Evolutionary conservation across 2,797 vertebrate genomes (phyloP).

Genomic region (Cryptoprocta ferox): DNA sequence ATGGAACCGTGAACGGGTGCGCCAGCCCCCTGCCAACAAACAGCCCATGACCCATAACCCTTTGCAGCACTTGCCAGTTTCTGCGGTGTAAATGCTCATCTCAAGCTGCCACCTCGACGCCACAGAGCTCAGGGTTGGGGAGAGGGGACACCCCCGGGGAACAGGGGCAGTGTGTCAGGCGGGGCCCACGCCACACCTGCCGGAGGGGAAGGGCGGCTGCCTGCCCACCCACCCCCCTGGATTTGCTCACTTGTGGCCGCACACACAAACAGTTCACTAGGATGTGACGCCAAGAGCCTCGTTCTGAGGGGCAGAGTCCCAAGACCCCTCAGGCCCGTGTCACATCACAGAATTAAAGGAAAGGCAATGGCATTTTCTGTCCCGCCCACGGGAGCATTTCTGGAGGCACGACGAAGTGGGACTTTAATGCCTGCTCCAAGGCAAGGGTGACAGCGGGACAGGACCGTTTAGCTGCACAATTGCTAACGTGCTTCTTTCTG

Average conservation of each 20-base stretch:
- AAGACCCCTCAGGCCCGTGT: accelerated
- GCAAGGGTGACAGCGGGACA: background rate
- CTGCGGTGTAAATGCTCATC: background rate
- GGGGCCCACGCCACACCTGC: background rate
- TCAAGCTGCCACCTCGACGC: accelerated
- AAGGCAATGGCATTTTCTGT: accelerated
- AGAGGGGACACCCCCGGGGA: background rate
- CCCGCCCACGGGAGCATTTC: accelerated
- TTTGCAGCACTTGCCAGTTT: too few species aligned
- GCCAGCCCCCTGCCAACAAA: background rate
- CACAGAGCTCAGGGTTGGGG: accelerated
- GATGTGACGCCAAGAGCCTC: background rate
- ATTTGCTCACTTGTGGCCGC: background rate
- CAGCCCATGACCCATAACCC: too few species aligned
- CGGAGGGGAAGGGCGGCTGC: accelerated
- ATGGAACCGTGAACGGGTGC: accelerated
- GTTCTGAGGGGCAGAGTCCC: background rate
- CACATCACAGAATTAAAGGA: background rate
- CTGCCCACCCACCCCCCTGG: accelerated
- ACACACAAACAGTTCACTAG: too few species aligned
- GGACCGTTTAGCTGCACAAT: accelerated
- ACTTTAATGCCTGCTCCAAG: accelerated
- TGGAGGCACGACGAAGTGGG: background rate
- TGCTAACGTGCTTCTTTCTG: background rate
- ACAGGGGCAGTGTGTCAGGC: background rate